Percentiles rank a stretch among this genome's conserved stretches.
phyloP scores from a whole-genome alignment of 1,140 invertebrate genomes.

The Anoplolepis gracilipes region DNA sequence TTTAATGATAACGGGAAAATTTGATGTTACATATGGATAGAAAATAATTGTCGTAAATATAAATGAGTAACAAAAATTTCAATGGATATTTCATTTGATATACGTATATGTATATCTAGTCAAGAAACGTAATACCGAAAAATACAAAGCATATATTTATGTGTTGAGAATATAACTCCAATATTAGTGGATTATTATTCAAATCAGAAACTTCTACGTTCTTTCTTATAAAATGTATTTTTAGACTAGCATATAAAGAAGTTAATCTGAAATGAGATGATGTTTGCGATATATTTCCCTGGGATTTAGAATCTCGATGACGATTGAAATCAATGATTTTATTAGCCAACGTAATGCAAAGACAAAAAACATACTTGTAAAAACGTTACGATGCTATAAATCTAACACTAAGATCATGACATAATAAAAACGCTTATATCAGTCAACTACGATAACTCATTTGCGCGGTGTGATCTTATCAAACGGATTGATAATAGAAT shows the following conservation, averaged over 20 bases:
- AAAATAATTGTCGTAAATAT: neutral
- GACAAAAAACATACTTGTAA: neutral
- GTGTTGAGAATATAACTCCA: neutral
- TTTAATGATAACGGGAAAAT: too few relatives aligned
- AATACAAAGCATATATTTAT: neutral
- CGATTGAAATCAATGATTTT: neutral
- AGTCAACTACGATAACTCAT: slow-evolving; percentile 1
- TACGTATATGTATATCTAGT: too few relatives aligned
- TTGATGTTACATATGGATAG: too few relatives aligned
- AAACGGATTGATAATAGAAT: slow-evolving; percentile 4
- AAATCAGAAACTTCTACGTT: slow-evolving; percentile 1
- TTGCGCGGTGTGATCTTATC: slow-evolving; percentile 48
- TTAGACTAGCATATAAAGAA: neutral
- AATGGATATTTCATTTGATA: neutral
- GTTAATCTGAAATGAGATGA: slow-evolving; percentile 2
- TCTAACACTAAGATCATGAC: neutral
- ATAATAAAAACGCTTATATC: slow-evolving; percentile 40
- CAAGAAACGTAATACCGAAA: neutral
- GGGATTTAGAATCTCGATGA: neutral
- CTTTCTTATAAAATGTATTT: neutral
- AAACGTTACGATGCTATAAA: neutral
- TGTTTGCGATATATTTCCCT: neutral
- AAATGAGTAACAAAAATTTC: neutral
- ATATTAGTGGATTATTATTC: neutral
- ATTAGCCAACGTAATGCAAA: neutral